phyloP scores from a whole-genome alignment of 92 coral and sea anemone species.

The Zoanthus solanderi region DNA sequence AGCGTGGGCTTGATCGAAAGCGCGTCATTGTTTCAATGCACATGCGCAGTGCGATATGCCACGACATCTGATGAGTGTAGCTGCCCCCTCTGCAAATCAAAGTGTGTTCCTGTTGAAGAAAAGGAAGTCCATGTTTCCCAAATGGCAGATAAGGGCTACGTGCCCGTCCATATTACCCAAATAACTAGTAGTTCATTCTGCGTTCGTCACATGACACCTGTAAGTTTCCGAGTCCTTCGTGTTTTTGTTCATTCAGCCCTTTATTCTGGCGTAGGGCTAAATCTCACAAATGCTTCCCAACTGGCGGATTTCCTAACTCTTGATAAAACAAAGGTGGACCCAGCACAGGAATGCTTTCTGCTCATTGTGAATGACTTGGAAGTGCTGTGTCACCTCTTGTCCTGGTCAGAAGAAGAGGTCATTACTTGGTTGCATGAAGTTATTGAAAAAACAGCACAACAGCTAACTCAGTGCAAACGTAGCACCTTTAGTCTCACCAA shows the following conservation, averaged over 20 bases:
- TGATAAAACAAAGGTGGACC: slow-evolving; percentile 38
- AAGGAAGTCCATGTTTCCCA: neutral
- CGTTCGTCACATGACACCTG: slow-evolving; percentile 72
- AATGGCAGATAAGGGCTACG: slow-evolving; percentile 48
- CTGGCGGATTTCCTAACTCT: slow-evolving; percentile 54
- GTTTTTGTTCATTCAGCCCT: slow-evolving; percentile 79
- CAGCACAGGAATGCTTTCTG: slow-evolving; percentile 74
- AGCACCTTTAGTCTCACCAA: neutral
- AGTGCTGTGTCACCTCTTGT: slow-evolving; percentile 60
- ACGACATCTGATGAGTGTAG: slow-evolving; percentile 1
- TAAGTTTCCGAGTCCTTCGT: slow-evolving; percentile 83
- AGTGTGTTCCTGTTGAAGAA: slow-evolving; percentile 16
- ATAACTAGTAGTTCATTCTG: slow-evolving; percentile 36
- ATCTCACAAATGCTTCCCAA: slow-evolving; percentile 50
- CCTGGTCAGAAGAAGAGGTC: slow-evolving; percentile 70
- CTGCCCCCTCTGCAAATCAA: slow-evolving; percentile 39
- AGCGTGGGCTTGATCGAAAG: neutral
- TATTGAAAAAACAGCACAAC: slow-evolving; percentile 56
- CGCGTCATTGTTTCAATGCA: neutral
- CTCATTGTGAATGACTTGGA: slow-evolving; percentile 71
- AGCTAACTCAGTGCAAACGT: slow-evolving; percentile 42
- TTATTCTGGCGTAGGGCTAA: slow-evolving; percentile 79
- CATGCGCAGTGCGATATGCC: slow-evolving; percentile 32
- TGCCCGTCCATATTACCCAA: slow-evolving; percentile 9
- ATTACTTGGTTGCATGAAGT: slow-evolving; percentile 78